Evolutionary conservation across 2,888 invertebrate genomes (phyloP).

Genomic region (Bruchidius siliquastri): DNA sequence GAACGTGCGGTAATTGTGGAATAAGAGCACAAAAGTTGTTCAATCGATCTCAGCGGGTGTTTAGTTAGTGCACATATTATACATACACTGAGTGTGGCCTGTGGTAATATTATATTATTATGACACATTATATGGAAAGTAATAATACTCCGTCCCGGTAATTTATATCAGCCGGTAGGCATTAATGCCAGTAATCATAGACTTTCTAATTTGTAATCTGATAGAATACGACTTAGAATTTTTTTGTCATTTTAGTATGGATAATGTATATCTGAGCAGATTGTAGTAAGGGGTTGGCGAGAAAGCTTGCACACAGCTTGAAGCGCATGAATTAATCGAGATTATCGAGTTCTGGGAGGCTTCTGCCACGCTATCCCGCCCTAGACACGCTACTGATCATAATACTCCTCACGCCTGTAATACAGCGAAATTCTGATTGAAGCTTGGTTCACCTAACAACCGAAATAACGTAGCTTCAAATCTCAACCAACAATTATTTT

Average conservation of each 20-base stretch:
- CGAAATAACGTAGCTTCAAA: too few species aligned
- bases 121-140: slow-evolving; percentile 10
- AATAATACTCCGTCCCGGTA: slow-evolving; percentile 4
- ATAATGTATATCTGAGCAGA: background rate
- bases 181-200: slow-evolving; percentile 10
- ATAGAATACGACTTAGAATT: slow-evolving; percentile 1
- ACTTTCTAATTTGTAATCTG: slow-evolving; percentile 11
- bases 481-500: too few species aligned
- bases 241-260: background rate
- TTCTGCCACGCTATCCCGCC: too few species aligned
- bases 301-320: too few species aligned
- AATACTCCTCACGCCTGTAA: too few species aligned
- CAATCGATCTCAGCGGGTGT: background rate
- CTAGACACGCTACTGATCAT: too few species aligned
- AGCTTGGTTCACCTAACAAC: too few species aligned
- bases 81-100: background rate
- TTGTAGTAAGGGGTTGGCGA: too few species aligned
- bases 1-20: background rate
- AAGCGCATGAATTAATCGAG: too few species aligned
- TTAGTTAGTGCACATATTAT: background rate
- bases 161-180: slow-evolving; percentile 2
- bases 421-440: too few species aligned
- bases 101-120: slow-evolving; percentile 4
- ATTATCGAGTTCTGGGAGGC: too few species aligned
- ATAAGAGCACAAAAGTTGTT: background rate